phyloP scores from a whole-genome alignment of 2,797 vertebrate genomes.

The Danio tinwini region DNA sequence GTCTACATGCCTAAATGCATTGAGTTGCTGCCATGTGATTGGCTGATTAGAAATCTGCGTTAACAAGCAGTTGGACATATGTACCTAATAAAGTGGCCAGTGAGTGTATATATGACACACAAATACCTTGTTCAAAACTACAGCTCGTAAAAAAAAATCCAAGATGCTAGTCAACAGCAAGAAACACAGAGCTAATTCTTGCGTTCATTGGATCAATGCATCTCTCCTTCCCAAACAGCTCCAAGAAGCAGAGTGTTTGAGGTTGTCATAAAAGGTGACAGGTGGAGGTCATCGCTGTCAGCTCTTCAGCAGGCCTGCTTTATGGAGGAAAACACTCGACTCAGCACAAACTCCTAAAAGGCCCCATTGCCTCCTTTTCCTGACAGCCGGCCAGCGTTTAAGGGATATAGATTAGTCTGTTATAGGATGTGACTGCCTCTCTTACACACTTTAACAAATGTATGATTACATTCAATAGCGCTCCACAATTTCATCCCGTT shows the following conservation, averaged over 20 bases:
- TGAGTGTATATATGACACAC: too few species aligned
- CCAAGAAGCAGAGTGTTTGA: background rate
- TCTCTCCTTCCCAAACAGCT: background rate
- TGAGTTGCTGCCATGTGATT: too few species aligned
- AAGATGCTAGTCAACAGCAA: too few species aligned
- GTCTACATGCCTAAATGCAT: too few species aligned
- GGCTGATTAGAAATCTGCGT: too few species aligned
- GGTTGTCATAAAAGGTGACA: slow-evolving; percentile 37
- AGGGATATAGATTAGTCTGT: slow-evolving; percentile 74
- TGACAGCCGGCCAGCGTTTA: slow-evolving; percentile 48
- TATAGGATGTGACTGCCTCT: slow-evolving; percentile 74
- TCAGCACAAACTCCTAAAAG: slow-evolving; percentile 61
- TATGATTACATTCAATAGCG: slow-evolving; percentile 63
- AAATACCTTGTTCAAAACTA: too few species aligned
- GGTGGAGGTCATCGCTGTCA: slow-evolving; percentile 45
- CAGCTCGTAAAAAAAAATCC: too few species aligned
- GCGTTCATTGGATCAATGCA: too few species aligned
- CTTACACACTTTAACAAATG: slow-evolving; percentile 51
- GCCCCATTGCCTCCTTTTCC: slow-evolving; percentile 11
- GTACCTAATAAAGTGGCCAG: too few species aligned
- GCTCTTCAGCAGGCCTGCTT: slow-evolving; percentile 41
- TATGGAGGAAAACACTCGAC: slow-evolving; percentile 55
- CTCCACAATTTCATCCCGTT: slow-evolving; percentile 61
- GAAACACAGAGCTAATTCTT: too few species aligned
- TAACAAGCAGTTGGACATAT: too few species aligned